phyloP scores from a whole-genome alignment of 2,888 invertebrate species.

The Ganaspis brasiliensis region DNA sequence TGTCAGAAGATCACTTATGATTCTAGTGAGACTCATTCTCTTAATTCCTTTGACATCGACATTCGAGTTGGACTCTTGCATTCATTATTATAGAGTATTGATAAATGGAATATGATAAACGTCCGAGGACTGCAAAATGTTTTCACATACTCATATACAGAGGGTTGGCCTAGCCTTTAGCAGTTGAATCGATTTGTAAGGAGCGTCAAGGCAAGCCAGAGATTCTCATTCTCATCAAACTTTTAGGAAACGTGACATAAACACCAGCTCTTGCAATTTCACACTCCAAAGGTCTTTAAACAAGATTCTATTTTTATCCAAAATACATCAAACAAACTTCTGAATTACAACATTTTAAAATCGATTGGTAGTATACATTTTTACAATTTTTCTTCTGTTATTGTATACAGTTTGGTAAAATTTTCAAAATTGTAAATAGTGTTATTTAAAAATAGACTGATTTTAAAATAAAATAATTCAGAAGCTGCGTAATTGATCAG shows the following conservation, averaged over 20 bases:
- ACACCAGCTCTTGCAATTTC: slow-evolving; percentile 52
- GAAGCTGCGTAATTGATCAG: background rate
- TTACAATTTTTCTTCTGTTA: no score
- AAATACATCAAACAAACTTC: no score
- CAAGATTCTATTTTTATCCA: slow-evolving; percentile 23
- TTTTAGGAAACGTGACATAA: slow-evolving; percentile 54
- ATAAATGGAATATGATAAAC: slow-evolving; percentile 43
- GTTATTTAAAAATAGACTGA: no score
- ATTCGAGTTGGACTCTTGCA: slow-evolving; percentile 12
- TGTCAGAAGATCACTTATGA: no score
- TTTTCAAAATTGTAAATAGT: no score
- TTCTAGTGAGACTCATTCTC: no score
- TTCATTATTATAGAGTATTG: slow-evolving; percentile 10
- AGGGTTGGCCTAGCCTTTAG: slow-evolving; percentile 65
- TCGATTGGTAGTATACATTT: no score
- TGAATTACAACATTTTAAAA: no score
- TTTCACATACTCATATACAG: slow-evolving; percentile 38
- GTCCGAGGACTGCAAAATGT: slow-evolving; percentile 19
- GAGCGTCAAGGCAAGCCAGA: slow-evolving; percentile 77
- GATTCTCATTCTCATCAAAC: slow-evolving; percentile 66
- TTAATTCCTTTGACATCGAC: slow-evolving; percentile 40
- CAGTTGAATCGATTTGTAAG: slow-evolving; percentile 77
- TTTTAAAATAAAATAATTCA: background rate
- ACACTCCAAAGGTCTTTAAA: slow-evolving; percentile 44
- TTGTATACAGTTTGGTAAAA: no score